Evolutionary conservation across 2,888 invertebrate species (phyloP).

Genomic region (Thera obeliscata): DNA sequence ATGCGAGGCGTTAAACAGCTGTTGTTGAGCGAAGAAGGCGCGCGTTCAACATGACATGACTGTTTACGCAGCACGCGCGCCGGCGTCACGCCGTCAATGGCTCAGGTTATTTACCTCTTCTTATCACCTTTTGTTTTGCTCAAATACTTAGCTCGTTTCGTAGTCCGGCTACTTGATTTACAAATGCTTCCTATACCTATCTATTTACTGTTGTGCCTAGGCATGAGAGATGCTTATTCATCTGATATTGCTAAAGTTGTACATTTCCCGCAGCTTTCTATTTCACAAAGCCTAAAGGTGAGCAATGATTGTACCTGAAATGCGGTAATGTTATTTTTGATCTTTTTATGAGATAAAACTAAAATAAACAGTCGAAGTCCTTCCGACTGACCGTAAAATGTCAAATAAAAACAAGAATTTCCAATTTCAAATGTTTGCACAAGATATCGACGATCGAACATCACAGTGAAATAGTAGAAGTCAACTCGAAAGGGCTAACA

Average conservation of each 20-base stretch:
- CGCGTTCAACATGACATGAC: conserved; percentile 46
- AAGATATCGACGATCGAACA: conserved; percentile 71
- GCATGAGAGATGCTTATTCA: neutral
- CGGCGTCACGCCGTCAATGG: conserved; percentile 77
- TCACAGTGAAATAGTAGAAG: conserved; percentile 75
- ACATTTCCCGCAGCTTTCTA: neutral
- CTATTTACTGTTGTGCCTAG: conserved; percentile 12
- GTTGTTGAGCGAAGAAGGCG: conserved; percentile 52
- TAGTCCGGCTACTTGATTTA: conserved; percentile 42
- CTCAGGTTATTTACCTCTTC: conserved; percentile 82
- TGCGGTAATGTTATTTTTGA: neutral
- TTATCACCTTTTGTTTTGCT: conserved; percentile 84
- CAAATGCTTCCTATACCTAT: conserved; percentile 21
- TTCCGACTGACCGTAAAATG: conserved; percentile 33
- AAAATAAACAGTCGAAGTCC: conserved; percentile 20
- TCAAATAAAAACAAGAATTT: conserved; percentile 43
- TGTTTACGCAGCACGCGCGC: conserved; percentile 48
- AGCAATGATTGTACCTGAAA: neutral
- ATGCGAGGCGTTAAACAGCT: conserved; percentile 71
- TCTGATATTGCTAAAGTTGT: neutral
- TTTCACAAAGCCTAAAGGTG: neutral
- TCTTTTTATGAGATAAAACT: conserved; percentile 1
- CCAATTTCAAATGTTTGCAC: conserved; percentile 60
- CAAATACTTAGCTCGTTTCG: conserved; percentile 72
- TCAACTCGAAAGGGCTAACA: conserved; percentile 73